Evolutionary conservation across 1,140 invertebrate species (phyloP).

Genomic region (Asbolus verrucosus): DNA sequence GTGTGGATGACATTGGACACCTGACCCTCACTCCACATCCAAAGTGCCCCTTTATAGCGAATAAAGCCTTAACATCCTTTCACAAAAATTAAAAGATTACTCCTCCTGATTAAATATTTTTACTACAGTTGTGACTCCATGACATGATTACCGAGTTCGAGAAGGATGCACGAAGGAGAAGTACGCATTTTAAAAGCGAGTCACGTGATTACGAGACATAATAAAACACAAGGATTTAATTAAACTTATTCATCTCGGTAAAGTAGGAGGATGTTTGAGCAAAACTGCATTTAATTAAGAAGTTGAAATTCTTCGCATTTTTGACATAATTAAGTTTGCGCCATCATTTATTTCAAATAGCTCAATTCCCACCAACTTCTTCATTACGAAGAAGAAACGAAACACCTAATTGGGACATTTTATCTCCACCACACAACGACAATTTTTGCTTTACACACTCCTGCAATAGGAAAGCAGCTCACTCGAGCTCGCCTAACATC

Average conservation of each 20-base stretch:
- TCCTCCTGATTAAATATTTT: slow-evolving; percentile 15
- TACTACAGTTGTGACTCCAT: background rate
- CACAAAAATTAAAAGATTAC: slow-evolving; percentile 29
- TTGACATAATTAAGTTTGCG: slow-evolving; percentile 65
- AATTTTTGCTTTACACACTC: slow-evolving; percentile 23
- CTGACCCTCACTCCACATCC: slow-evolving; percentile 49
- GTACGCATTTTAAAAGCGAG: slow-evolving; percentile 45
- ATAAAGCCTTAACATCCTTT: slow-evolving; percentile 42
- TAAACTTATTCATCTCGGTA: slow-evolving; percentile 66
- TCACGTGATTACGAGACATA: slow-evolving; percentile 53
- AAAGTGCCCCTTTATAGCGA: slow-evolving; percentile 46
- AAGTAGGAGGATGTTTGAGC: slow-evolving; percentile 61
- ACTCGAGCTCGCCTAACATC: background rate
- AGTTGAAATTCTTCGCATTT: slow-evolving; percentile 65
- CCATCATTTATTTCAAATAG: slow-evolving; percentile 61
- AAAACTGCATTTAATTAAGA: slow-evolving; percentile 66
- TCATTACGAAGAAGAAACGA: slow-evolving; percentile 39
- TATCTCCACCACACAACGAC: slow-evolving; percentile 8
- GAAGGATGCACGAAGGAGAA: background rate
- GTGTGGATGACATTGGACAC: slow-evolving; percentile 55
- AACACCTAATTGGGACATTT: slow-evolving; percentile 39
- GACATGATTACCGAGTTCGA: background rate
- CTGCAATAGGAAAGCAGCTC: slow-evolving; percentile 8
- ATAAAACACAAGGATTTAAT: slow-evolving; percentile 66
- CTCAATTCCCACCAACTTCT: slow-evolving; percentile 57